phyloP scores from a whole-genome alignment of 2,888 invertebrate species.

The Orthosia gothica region DNA sequence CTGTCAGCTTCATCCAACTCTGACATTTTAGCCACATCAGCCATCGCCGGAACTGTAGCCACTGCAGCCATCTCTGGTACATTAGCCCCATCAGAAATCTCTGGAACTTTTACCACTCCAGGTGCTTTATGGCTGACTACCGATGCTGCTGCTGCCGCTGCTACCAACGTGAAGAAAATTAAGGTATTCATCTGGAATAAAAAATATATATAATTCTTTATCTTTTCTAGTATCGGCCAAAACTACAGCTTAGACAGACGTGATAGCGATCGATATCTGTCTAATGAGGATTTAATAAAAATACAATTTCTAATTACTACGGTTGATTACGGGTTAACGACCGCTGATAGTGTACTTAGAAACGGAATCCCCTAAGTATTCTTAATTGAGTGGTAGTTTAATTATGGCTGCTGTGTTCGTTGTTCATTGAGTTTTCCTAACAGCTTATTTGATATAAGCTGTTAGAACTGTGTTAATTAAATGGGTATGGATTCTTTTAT shows the following conservation, averaged over 20 bases:
- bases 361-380: not conserved
- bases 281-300: not conserved
- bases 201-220: not conserved
- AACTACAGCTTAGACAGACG: not conserved
- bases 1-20: not conserved
- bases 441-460: too few relatives aligned
- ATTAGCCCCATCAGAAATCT: not conserved
- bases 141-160: conserved; percentile 23
- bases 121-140: conserved; percentile 4
- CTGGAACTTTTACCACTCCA: not conserved
- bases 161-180: conserved; percentile 23
- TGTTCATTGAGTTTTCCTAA: too few relatives aligned
- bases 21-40: conserved; percentile 4
- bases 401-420: too few relatives aligned
- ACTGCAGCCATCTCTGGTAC: not conserved
- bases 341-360: not conserved
- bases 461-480: too few relatives aligned
- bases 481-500: too few relatives aligned
- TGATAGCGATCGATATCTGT: not conserved
- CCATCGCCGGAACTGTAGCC: not conserved
- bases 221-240: not conserved
- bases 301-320: not conserved
- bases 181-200: conserved; percentile 40
- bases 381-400: too few relatives aligned
- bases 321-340: not conserved